These are phyloP conservation scores for Acanthurus leucopareius DNA, from an alignment of 2,797 vertebrate species.

Conservation along the genomic window DNA sequence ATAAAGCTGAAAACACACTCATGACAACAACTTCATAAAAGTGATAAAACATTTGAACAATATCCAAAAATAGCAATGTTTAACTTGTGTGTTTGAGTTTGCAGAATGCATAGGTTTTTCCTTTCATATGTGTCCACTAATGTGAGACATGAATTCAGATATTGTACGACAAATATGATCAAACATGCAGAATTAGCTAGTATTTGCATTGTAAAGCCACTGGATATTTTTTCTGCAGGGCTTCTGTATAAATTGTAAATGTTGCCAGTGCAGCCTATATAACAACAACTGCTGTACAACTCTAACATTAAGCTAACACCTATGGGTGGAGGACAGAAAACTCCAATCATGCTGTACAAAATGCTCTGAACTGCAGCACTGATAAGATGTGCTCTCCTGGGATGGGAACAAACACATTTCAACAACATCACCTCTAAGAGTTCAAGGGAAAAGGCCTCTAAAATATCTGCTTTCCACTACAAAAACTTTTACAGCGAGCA, in stretches of 20 bases:
- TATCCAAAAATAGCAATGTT: slow-evolving; percentile 4
- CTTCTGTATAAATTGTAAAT: slow-evolving; percentile 11
- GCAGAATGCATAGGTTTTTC: slow-evolving; percentile 5
- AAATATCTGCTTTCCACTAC: slow-evolving; percentile 6
- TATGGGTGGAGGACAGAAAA: slow-evolving; percentile 25
- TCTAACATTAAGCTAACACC: slow-evolving; percentile 17
- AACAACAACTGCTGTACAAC: slow-evolving; percentile 5
- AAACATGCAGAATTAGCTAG: slow-evolving; percentile 20
- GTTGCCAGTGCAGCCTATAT: slow-evolving; percentile 18
- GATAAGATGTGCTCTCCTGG: slow-evolving; percentile 50
- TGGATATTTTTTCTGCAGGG: slow-evolving; percentile 18
- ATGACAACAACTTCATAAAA: slow-evolving; percentile 1
- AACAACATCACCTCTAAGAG: slow-evolving; percentile 16
- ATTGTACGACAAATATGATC: background rate
- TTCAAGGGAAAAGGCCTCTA: background rate
- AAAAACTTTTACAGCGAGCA: slow-evolving; percentile 2
- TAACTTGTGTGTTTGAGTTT: background rate
- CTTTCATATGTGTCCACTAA: slow-evolving; percentile 1
- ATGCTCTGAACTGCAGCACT: slow-evolving; percentile 27
- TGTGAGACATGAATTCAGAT: slow-evolving; percentile 8
- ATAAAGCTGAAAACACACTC: slow-evolving; percentile 12
- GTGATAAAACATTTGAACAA: slow-evolving; percentile 20
- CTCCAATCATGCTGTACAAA: slow-evolving; percentile 33
- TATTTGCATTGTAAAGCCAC: slow-evolving; percentile 12
- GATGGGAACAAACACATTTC: slow-evolving; percentile 63